Evolutionary conservation across 2,888 invertebrate species (phyloP), one percentile per base, ranked within the genome.

Genomic region (Microctonus brassicae): DNA sequence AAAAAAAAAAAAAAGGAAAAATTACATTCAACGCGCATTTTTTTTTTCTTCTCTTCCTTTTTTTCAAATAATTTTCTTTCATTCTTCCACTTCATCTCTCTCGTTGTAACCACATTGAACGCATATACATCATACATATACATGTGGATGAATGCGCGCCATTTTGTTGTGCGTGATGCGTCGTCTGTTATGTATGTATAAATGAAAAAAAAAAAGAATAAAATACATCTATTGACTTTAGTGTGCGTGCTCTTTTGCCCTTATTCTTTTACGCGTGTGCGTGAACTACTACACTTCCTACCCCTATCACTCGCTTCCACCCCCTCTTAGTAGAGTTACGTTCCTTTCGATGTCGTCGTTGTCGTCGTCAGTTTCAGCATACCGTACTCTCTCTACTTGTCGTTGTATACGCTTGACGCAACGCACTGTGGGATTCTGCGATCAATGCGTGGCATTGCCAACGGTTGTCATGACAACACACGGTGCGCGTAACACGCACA

Each of bases 401-500:
- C 57, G 34, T 26, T 69, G 60, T 26, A n/a, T 36, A 47, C n/a
- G n/a, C 69, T 76, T 80, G 80, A 79, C 82, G 81, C 81, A 81
- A 85, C 85, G 84, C 84, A 86, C 82, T n/a, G n/a, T 81, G 82
- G 84, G 86, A 87, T 86, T 85, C 87, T 86, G 86, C 87, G 87
- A 87, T 87, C 87, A 83, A 87, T 87, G 87, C 87, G 87, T 86
- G 80, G 74, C 84, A 83, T 83, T 83, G 84, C 79, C 80, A 81
- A 47, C 76, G 80, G 87, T 87, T 80, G 84, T 80, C 82, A 87
- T 87, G 86, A 85, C 79, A 83, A 87, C 87, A 76, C 86, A 76
- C 69, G 73, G 82, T 79, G 83, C 83, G 83, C 82, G 83, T 81
- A 76, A 79, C 47, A 47, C 79, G 79, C 78, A 79, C 77, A 76